Conservation (phyloP, 2,888 invertebrate species). For the Halictus quadricinctus region DNA sequence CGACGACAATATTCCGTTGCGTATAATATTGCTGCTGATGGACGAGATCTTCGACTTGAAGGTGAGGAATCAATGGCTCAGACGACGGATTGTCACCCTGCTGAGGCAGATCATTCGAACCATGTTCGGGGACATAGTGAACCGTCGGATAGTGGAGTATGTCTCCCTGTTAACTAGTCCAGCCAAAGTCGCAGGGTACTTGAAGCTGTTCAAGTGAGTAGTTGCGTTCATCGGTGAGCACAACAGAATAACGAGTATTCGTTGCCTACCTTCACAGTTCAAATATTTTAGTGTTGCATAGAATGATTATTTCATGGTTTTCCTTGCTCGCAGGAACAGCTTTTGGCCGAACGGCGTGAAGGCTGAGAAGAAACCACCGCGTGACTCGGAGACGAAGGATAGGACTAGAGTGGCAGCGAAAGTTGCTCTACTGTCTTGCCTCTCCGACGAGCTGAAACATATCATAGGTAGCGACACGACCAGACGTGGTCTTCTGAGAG, state of each 20-base stretch:
- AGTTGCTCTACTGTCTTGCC: conserved; percentile 91
- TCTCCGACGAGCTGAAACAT: conserved; percentile 95
- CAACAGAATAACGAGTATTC: too few relatives aligned
- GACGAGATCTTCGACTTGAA: conserved; percentile 94
- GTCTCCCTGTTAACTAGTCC: conserved; percentile 94
- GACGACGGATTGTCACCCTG: conserved; percentile 89
- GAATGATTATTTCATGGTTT: not conserved
- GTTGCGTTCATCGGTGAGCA: too few relatives aligned
- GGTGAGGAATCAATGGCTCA: conserved; percentile 91
- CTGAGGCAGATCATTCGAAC: conserved; percentile 90
- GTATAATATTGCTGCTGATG: conserved; percentile 90
- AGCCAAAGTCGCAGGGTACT: conserved; percentile 93
- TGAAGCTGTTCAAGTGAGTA: conserved; percentile 90
- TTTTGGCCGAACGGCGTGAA: conserved; percentile 86
- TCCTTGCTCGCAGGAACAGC: conserved; percentile 82
- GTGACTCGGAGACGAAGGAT: conserved; percentile 86
- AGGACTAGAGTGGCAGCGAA: conserved; percentile 94
- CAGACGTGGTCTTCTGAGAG: conserved; percentile 90
- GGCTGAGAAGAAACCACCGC: conserved; percentile 83
- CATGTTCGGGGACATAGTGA: conserved; percentile 92
- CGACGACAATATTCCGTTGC: conserved; percentile 91
- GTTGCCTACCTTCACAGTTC: too few relatives aligned
- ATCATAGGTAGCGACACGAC: conserved; percentile 95
- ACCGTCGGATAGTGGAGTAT: conserved; percentile 93
- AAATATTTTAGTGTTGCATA: too few relatives aligned